phyloP scores from a whole-genome alignment of 2,888 invertebrate genomes.

The Rhagonycha fulva region DNA sequence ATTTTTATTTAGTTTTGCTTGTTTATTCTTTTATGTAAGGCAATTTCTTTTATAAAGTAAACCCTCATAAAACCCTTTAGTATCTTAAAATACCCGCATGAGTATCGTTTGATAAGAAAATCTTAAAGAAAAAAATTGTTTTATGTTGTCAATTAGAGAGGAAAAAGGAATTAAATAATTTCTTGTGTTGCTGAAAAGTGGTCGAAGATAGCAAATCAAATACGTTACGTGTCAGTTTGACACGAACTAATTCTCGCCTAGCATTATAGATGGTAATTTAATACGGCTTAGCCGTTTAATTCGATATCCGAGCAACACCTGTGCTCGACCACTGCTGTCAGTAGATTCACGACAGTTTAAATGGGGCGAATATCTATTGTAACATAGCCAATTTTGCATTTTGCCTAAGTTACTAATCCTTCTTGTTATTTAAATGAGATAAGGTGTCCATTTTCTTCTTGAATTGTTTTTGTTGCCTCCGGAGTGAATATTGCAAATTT shows the following conservation, averaged over 20 bases:
- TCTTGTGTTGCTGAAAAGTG: neutral
- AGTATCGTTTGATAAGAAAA: neutral
- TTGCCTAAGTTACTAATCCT: neutral
- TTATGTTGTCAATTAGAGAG: neutral
- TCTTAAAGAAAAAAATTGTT: neutral
- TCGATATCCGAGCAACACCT: slow-evolving; percentile 36
- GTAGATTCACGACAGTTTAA: slow-evolving; percentile 14
- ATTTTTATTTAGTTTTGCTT: neutral
- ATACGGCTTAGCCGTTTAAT: slow-evolving; percentile 37
- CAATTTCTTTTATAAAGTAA: neutral
- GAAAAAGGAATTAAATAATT: neutral
- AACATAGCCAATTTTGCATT: slow-evolving; percentile 8
- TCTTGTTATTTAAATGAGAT: neutral
- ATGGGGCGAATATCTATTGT: slow-evolving; percentile 2
- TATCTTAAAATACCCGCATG: neutral
- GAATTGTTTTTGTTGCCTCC: neutral
- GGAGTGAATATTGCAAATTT: neutral
- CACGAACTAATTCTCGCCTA: slow-evolving; percentile 37
- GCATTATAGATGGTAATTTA: slow-evolving; percentile 39
- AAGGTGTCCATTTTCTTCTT: neutral
- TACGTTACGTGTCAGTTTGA: slow-evolving; percentile 26
- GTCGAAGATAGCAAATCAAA: slow-evolving; percentile 11
- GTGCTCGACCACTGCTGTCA: slow-evolving; percentile 23
- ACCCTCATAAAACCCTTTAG: neutral
- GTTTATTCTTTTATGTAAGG: neutral